These are phyloP conservation scores for Apostichopus parvimensis DNA, from an alignment of 35 echinoderm and acorn worm genomes.

Conservation along the genomic window DNA sequence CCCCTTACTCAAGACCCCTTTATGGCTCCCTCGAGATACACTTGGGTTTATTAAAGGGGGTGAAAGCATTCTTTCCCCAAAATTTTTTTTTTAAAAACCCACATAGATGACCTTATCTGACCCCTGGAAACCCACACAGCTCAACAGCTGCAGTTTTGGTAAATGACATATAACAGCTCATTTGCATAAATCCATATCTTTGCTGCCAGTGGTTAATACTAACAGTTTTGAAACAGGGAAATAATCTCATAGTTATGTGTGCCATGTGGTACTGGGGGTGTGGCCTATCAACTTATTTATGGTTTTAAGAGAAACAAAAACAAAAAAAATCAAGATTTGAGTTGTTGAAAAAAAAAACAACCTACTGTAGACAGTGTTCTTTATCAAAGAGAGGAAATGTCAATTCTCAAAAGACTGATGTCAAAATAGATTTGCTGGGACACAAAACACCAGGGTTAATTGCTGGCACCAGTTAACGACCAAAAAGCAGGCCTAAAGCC, in stretches of 20 bases:
- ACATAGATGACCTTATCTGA: slow-evolving; percentile 13
- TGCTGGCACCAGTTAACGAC: background rate
- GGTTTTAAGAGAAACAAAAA: no score
- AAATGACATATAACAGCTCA: background rate
- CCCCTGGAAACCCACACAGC: background rate
- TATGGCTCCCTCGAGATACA: slow-evolving; percentile 6
- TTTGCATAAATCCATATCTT: slow-evolving; percentile 15
- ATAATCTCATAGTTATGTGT: background rate
- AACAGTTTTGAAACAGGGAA: background rate
- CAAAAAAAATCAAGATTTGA: no score
- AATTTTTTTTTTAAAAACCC: background rate
- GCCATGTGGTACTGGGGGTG: no score
- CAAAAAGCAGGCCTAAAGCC: no score
- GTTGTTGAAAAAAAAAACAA: no score
- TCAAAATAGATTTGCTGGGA: slow-evolving; percentile 6
- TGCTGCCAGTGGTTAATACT: background rate
- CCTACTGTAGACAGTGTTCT: no score
- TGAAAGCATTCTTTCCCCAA: no score
- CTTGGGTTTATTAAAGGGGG: background rate
- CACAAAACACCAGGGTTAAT: slow-evolving; percentile 2
- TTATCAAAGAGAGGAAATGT: background rate
- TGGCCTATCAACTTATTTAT: no score
- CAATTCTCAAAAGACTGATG: slow-evolving; percentile 6
- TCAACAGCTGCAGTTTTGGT: slow-evolving; percentile 5
- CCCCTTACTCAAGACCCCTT: slow-evolving; percentile 6